Conservation (phyloP, 2,888 invertebrate genomes). For the Eledone cirrhosa region DNA sequence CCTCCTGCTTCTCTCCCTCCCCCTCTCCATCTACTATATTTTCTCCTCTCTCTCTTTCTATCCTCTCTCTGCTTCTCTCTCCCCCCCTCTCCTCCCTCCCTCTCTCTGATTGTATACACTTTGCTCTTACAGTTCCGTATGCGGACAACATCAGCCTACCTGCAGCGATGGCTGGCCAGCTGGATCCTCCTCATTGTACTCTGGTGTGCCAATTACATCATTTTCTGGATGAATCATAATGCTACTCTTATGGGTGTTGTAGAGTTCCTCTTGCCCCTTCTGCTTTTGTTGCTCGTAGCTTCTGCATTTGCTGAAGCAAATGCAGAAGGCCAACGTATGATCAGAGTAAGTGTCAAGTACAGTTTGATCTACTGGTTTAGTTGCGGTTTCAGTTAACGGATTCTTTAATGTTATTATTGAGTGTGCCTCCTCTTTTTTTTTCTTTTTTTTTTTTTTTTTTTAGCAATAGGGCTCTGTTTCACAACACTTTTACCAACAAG, state of each 20-base stretch:
- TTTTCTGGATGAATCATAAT: constrained; percentile 64
- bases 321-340: constrained; percentile 65
- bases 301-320: constrained; percentile 68
- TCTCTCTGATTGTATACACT: too few species aligned
- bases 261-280: constrained; percentile 65
- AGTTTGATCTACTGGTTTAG: too few species aligned
- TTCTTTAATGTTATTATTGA: too few species aligned
- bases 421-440: not conserved
- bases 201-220: constrained; percentile 64
- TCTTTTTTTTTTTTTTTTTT: too few species aligned
- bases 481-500: too few species aligned
- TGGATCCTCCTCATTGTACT: constrained; percentile 64
- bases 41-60: too few species aligned
- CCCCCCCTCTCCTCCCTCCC: too few species aligned
- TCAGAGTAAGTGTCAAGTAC: constrained; percentile 55
- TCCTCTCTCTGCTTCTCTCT: too few species aligned
- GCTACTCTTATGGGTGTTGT: constrained; percentile 61
- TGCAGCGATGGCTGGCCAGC: constrained; percentile 67
- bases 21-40: too few species aligned
- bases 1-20: too few species aligned
- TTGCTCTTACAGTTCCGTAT: constrained; percentile 64
- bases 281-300: constrained; percentile 64
- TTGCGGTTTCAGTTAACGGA: too few species aligned
- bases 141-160: constrained; percentile 61
- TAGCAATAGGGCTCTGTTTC: too few species aligned